Evolutionary conservation across 1,140 invertebrate species (phyloP), one percentile per base, ranked within the genome.

Genomic region (Aphelenchoides besseyi): DNA sequence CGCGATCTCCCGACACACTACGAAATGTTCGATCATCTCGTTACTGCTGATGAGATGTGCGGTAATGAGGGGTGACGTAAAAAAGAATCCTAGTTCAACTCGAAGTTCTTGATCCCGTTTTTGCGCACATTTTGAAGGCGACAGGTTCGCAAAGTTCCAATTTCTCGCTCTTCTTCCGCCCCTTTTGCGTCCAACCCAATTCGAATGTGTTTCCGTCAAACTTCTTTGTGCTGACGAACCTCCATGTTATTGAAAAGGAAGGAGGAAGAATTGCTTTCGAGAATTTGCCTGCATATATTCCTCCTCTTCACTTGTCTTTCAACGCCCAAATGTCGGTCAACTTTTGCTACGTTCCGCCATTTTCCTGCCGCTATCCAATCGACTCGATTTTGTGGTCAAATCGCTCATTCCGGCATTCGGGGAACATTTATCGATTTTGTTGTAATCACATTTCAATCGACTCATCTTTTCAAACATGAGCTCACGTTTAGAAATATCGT

Each of bases 21-120:
- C n/a, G n/a, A n/a, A n/a, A n/a, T n/a, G n/a, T n/a, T n/a, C n/a
- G n/a, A n/a, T n/a, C n/a, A n/a, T n/a, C n/a, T n/a, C n/a, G n/a
- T n/a, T n/a, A n/a, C n/a, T n/a, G n/a, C n/a, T n/a, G n/a, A n/a
- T n/a, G n/a, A n/a, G n/a, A n/a, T n/a, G n/a, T n/a, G n/a, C n/a
- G n/a, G n/a, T n/a, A n/a, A n/a, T 23, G 41, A 23, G 41, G 23
- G 41, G 41, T 16, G 41, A 23, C 41, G 41, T 23, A 48, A 23
- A 48, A 48, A 23, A 48, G 23, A 48, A 48, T n/a, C n/a, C n/a
- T n/a, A n/a, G n/a, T n/a, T n/a, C n/a, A n/a, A n/a, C n/a, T n/a
- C n/a, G 41, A 48, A 48, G 41, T 48, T 48, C 41, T 48, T 48
- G 41, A 48, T 48, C 41, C 23, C 41, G 41, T 48, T 48, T 48